Evolutionary conservation across 2,113 vertebrate species (phyloP).

Genomic region (Centropristis striata): DNA sequence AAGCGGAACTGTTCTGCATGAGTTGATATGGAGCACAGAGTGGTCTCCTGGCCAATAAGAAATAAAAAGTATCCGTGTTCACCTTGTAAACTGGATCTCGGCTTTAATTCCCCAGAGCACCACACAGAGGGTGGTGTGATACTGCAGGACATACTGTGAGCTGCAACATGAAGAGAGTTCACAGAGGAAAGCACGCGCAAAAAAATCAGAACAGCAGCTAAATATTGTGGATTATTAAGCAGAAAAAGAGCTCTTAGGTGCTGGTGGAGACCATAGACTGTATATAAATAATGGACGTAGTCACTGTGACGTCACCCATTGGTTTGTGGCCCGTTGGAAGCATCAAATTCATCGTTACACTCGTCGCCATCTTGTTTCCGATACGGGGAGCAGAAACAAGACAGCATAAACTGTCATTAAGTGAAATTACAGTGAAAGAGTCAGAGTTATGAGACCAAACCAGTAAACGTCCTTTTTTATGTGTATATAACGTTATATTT

Average conservation of each 20-base stretch:
- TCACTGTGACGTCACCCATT: no score
- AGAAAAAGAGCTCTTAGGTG: not conserved
- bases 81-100: conserved; percentile 24
- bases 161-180: not conserved
- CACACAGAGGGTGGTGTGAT: not conserved
- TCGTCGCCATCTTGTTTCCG: no score
- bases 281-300: no score
- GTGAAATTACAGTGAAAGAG: no score
- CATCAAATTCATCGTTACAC: no score
- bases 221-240: not conserved
- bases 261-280: not conserved
- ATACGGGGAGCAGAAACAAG: no score
- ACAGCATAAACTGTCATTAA: no score
- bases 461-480: no score
- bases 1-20: conserved; percentile 56
- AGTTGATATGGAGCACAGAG: conserved; percentile 17
- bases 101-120: not conserved
- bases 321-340: no score
- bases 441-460: no score
- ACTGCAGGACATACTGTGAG: not conserved
- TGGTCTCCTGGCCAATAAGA: conserved; percentile 3
- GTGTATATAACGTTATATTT: no score
- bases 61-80: conserved; percentile 16
- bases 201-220: not conserved
- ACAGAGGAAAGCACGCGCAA: not conserved